A percentile compares a stretch with the other conserved stretches of the same genome.
These are phyloP conservation scores for Gryon sp. DNA, from an alignment of 1,140 invertebrate species.

Conservation along the genomic window DNA sequence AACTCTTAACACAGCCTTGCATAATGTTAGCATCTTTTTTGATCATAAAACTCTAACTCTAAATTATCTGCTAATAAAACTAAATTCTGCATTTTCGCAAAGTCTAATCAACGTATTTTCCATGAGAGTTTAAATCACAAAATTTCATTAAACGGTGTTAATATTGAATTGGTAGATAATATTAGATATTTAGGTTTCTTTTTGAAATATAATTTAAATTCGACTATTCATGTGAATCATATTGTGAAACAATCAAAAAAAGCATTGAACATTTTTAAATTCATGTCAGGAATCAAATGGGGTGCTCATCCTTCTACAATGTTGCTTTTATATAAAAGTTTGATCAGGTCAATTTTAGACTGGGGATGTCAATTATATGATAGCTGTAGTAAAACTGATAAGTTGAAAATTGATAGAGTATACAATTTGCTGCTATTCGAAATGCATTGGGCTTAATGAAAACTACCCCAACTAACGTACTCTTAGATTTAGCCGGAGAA, in stretches of 20 bases:
- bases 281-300: conserved; percentile 32
- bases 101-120: conserved; percentile 5
- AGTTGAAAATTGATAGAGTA: no score
- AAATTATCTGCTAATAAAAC: conserved; percentile 6
- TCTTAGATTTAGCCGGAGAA: no score
- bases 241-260: conserved; percentile 12
- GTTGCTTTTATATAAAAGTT: conserved; percentile 29
- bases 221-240: conserved; percentile 33
- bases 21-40: not conserved
- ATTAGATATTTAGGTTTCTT: conserved; percentile 26
- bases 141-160: not conserved
- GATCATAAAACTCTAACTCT: not conserved
- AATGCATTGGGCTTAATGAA: no score
- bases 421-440: no score
- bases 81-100: not conserved
- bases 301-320: conserved; percentile 38
- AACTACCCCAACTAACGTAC: no score
- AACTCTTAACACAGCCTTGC: not conserved
- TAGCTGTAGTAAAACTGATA: not conserved
- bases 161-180: not conserved
- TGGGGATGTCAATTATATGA: conserved; percentile 11
- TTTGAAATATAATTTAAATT: conserved; percentile 29
- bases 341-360: conserved; percentile 32
- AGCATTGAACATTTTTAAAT: conserved; percentile 17
- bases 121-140: not conserved